Evolutionary conservation across 2,888 invertebrate genomes (phyloP).

Genomic region (Caenorhabditis sp.): DNA sequence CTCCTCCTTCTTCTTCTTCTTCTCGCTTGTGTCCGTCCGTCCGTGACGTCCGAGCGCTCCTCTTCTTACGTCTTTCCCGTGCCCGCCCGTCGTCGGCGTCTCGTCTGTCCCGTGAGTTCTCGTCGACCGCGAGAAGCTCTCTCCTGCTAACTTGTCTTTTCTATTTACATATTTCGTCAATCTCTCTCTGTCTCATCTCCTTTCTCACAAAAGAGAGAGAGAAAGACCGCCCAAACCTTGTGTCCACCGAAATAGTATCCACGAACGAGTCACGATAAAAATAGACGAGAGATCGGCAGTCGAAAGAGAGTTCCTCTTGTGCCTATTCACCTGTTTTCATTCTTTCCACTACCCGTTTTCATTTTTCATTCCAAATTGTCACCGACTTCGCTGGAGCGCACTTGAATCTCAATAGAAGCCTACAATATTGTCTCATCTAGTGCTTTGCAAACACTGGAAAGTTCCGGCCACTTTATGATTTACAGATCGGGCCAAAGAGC

Average conservation of each 20-base stretch:
- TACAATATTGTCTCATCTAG: background rate
- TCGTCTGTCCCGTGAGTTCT: constrained; percentile 30
- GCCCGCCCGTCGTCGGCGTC: constrained; percentile 22
- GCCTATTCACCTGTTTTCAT: background rate
- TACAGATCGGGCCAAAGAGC: too few species aligned
- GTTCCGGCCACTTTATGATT: too few species aligned
- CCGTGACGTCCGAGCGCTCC: constrained; percentile 38
- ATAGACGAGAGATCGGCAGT: constrained; percentile 1
- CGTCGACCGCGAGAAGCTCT: too few species aligned
- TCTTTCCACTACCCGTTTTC: too few species aligned
- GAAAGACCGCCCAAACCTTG: too few species aligned
- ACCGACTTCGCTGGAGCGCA: background rate
- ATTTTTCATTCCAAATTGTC: too few species aligned
- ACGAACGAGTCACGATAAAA: constrained; percentile 16
- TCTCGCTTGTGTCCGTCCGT: constrained; percentile 6
- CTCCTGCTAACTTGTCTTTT: constrained; percentile 19
- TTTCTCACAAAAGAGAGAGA: too few species aligned
- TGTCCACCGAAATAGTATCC: constrained; percentile 19
- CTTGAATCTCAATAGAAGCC: background rate
- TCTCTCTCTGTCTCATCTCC: constrained; percentile 11
- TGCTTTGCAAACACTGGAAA: too few species aligned
- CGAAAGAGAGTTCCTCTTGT: background rate
- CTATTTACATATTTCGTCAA: constrained; percentile 54
- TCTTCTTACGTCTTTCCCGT: constrained; percentile 48
- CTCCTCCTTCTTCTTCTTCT: constrained; percentile 1